Evolutionary conservation across 1,140 invertebrate genomes (phyloP).

Genomic region (Oppia nitens): DNA sequence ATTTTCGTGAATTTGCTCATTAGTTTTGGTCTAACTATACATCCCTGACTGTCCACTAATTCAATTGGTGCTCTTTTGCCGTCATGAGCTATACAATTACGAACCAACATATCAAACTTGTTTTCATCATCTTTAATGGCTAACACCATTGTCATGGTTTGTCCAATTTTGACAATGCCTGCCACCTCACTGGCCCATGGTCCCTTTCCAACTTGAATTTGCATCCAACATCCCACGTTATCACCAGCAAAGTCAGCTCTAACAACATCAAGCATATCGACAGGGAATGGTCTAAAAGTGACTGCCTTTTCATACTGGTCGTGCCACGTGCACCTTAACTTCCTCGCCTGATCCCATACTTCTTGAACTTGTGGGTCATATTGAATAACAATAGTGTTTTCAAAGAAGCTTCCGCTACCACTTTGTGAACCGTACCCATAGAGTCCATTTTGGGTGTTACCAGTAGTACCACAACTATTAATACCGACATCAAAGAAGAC

Average conservation of each 20-base stretch:
- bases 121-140: slow-evolving; percentile 89
- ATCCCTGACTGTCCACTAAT: slow-evolving; percentile 75
- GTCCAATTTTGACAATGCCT: slow-evolving; percentile 83
- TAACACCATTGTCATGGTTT: slow-evolving; percentile 88
- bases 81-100: slow-evolving; percentile 84
- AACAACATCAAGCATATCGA: slow-evolving; percentile 86
- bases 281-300: slow-evolving; percentile 80
- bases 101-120: slow-evolving; percentile 84
- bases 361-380: slow-evolving; percentile 50
- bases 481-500: slow-evolving; percentile 81
- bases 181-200: slow-evolving; percentile 87
- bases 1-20: slow-evolving; percentile 87
- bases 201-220: slow-evolving; percentile 55
- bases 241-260: slow-evolving; percentile 82
- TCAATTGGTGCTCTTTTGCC: slow-evolving; percentile 80
- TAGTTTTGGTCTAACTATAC: slow-evolving; percentile 76
- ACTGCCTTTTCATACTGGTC: slow-evolving; percentile 90
- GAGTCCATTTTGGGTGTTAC: slow-evolving; percentile 26
- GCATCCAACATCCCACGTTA: slow-evolving; percentile 60
- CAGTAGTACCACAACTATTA: slow-evolving; percentile 76
- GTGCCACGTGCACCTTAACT: slow-evolving; percentile 82
- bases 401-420: slow-evolving; percentile 79
- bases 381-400: slow-evolving; percentile 84
- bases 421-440: slow-evolving; percentile 36
- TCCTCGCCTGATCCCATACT: slow-evolving; percentile 86